Evolutionary conservation across 2,113 vertebrate species (phyloP).

Genomic region (Scopus umbretta): DNA sequence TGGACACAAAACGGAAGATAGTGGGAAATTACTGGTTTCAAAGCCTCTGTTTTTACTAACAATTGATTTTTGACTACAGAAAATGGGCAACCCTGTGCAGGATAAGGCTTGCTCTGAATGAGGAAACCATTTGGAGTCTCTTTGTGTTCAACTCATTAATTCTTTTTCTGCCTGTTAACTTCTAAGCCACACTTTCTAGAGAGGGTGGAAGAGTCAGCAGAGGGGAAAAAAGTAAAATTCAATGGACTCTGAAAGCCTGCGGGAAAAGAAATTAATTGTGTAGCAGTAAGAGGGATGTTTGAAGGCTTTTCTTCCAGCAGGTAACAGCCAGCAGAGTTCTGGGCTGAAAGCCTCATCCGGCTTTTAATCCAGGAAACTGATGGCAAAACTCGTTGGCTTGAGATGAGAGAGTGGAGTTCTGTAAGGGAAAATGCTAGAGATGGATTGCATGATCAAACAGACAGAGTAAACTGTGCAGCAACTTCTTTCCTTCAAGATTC

Average conservation of each 20-base stretch:
- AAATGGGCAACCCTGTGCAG: background rate
- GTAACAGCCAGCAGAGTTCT: background rate
- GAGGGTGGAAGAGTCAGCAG: background rate
- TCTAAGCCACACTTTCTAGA: slow-evolving; percentile 6
- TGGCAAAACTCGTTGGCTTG: background rate
- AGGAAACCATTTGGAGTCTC: background rate
- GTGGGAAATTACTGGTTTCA: background rate
- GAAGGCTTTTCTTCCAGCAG: background rate
- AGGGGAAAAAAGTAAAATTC: background rate
- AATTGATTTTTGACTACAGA: background rate
- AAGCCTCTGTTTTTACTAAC: background rate
- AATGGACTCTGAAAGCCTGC: slow-evolving; percentile 8
- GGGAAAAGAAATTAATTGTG: background rate
- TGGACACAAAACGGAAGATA: background rate
- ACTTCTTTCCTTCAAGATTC: background rate
- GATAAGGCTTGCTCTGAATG: background rate
- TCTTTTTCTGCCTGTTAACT: slow-evolving; percentile 1
- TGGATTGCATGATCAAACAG: background rate
- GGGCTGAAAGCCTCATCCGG: background rate
- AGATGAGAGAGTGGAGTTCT: background rate
- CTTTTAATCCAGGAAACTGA: background rate
- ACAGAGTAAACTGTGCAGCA: background rate
- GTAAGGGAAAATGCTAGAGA: background rate
- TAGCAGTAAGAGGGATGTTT: background rate
- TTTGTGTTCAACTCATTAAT: slow-evolving; percentile 15